Evolutionary conservation across 2,888 invertebrate species (phyloP), one percentile per base, ranked within the genome.

Genomic region (Merodon equestris): DNA sequence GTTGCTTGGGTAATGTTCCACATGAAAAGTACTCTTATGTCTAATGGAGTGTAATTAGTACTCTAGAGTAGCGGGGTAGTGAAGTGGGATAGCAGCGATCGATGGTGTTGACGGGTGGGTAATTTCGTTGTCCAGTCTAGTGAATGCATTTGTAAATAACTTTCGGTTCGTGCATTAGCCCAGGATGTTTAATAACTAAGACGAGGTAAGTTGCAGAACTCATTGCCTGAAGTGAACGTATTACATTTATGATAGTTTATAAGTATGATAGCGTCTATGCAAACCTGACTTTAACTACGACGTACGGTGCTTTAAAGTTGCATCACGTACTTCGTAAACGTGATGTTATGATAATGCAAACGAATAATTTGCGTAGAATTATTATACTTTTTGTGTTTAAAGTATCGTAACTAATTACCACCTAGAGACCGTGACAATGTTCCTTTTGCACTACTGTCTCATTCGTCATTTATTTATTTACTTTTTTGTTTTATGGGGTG

Each of bases 11-110:
- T 68, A 79, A 74, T 79, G 79, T 79, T 70, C 79, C 74, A 68
- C 79, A 79, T 79, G 79, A 79, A 74, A 64, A 63, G 75, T 75
- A 70, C 75, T 63, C 75, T 63, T 63, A 58, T 73, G 74, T 70
- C 74, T 79, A 74, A 79, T 79, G 68, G 74, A 74, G 79, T 74
- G 74, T 79, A 79, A 79, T 79, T 79, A 79, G 79, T 79, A 74
- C 58, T 70, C 27, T 27, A 27, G 27, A 27, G 68, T 50, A 51
- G 58, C 47, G 53, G 34, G 44, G 53, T 56, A 53, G 47, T 56
- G 70, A 60, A 58, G 45, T 27, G 48, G 50, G 27, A 4, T 2
- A 4, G 7, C 27, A 27, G 27, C 2, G 7, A 27, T 2, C 7
- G 27, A 27, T n/a, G n/a, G 40, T 42, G 57, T 58, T 51, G 44